phyloP scores from a whole-genome alignment of 2,888 invertebrate genomes.

The Drosophila siamana region DNA sequence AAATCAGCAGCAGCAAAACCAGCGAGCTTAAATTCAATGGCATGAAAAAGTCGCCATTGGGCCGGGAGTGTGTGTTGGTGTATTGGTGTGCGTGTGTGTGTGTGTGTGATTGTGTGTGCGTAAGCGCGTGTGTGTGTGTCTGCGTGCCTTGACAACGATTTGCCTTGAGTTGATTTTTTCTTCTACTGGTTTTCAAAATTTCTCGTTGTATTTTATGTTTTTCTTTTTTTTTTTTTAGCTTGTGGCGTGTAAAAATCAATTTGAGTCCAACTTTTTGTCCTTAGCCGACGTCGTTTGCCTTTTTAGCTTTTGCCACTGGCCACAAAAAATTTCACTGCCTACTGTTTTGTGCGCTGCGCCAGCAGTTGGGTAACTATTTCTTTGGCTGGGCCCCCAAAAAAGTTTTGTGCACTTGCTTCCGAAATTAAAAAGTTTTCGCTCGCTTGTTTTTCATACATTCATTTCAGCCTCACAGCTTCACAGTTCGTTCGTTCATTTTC shows the following conservation, averaged over 20 bases:
- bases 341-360: slow-evolving; percentile 61
- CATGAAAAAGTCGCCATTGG: slow-evolving; percentile 66
- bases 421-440: slow-evolving; percentile 65
- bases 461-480: slow-evolving; percentile 52
- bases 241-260: slow-evolving; percentile 71
- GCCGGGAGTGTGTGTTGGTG: slow-evolving; percentile 30
- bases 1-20: slow-evolving; percentile 54
- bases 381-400: slow-evolving; percentile 29
- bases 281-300: slow-evolving; percentile 15
- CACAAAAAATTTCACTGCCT: slow-evolving; percentile 52
- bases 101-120: slow-evolving; percentile 30
- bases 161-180: slow-evolving; percentile 58
- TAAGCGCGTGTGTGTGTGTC: slow-evolving; percentile 33
- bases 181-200: background rate
- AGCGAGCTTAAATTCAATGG: slow-evolving; percentile 65
- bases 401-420: slow-evolving; percentile 55
- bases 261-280: slow-evolving; percentile 51
- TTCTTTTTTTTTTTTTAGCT: slow-evolving; percentile 32
- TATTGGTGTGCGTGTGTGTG: slow-evolving; percentile 15
- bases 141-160: slow-evolving; percentile 43
- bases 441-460: slow-evolving; percentile 41
- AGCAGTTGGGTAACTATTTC: slow-evolving; percentile 51
- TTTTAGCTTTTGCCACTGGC: slow-evolving; percentile 26
- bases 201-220: slow-evolving; percentile 1
- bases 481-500: slow-evolving; percentile 42